Conservation (phyloP, 2,113 vertebrate genomes). For the Spizaetus ornatus region DNA sequence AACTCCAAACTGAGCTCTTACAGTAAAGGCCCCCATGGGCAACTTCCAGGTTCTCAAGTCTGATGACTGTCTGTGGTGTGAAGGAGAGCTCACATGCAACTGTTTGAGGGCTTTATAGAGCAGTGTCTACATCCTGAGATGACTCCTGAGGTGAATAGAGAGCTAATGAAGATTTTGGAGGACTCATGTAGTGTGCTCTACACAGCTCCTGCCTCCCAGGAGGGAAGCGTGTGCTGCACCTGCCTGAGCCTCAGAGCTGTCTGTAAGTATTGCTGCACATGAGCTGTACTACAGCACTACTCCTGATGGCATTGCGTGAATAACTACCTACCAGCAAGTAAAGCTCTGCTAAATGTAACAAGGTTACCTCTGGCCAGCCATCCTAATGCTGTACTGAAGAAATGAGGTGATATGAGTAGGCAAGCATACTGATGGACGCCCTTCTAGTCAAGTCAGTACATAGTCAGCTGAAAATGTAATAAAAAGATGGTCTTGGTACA, state of each 20-base stretch:
- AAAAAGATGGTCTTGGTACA: not conserved
- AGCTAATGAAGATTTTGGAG: not conserved
- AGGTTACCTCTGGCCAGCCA: not conserved
- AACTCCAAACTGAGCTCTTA: not conserved
- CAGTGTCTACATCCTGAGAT: not conserved
- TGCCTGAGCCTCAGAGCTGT: not conserved
- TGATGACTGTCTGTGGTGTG: not conserved
- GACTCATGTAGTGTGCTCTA: not conserved
- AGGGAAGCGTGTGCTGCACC: not conserved
- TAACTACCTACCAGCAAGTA: too few relatives aligned
- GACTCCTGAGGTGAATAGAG: not conserved
- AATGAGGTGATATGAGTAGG: not conserved
- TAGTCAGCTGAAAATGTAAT: not conserved
- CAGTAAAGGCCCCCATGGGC: accelerated
- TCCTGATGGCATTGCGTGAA: not conserved
- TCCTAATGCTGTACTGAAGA: not conserved
- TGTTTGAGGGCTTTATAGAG: not conserved
- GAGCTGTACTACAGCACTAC: not conserved
- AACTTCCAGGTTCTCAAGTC: not conserved
- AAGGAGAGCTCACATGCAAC: not conserved
- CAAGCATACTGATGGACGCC: not conserved
- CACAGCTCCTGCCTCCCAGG: not conserved
- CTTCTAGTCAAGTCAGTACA: not conserved
- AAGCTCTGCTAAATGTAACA: not conserved
- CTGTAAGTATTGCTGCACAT: accelerated